Percentiles rank a stretch among this genome's conserved stretches.
Conservation (phyloP, 2,113 vertebrate genomes). For the Semnornis frantzii region DNA sequence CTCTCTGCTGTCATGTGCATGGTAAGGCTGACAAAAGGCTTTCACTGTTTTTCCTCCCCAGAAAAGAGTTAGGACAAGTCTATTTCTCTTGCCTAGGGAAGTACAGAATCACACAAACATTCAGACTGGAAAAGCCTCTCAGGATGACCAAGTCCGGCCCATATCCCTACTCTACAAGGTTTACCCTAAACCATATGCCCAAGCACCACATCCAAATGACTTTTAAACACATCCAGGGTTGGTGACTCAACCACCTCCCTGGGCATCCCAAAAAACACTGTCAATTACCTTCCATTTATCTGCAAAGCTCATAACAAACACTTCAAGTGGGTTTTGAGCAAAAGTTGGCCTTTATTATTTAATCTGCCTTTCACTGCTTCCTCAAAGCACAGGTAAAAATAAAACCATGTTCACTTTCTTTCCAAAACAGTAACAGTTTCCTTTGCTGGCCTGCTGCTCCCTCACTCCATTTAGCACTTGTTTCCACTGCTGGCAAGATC, state of each 20-base stretch:
- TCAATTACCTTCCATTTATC: background rate
- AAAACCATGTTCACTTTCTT: conserved; percentile 43
- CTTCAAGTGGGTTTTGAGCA: background rate
- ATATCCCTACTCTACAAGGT: too few species aligned
- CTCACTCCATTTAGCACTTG: conserved; percentile 25
- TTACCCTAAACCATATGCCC: too few species aligned
- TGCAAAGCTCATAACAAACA: background rate
- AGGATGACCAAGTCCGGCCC: too few species aligned
- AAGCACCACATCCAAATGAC: too few species aligned
- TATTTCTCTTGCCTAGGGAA: background rate
- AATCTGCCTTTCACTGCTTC: background rate
- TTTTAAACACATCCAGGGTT: too few species aligned
- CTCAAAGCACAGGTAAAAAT: conserved; percentile 34
- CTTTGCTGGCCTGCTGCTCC: conserved; percentile 14
- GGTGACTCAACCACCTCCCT: too few species aligned
- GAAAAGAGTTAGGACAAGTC: background rate
- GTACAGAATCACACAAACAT: background rate
- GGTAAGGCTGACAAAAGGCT: background rate
- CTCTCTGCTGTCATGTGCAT: background rate
- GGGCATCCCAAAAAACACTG: too few species aligned
- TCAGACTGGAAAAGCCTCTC: too few species aligned
- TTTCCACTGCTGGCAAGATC: conserved; percentile 28
- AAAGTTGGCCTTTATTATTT: background rate
- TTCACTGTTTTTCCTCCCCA: background rate
- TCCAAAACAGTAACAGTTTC: conserved; percentile 58